Conservation (phyloP, 2,888 invertebrate species). For the Eupeodes luniger region DNA sequence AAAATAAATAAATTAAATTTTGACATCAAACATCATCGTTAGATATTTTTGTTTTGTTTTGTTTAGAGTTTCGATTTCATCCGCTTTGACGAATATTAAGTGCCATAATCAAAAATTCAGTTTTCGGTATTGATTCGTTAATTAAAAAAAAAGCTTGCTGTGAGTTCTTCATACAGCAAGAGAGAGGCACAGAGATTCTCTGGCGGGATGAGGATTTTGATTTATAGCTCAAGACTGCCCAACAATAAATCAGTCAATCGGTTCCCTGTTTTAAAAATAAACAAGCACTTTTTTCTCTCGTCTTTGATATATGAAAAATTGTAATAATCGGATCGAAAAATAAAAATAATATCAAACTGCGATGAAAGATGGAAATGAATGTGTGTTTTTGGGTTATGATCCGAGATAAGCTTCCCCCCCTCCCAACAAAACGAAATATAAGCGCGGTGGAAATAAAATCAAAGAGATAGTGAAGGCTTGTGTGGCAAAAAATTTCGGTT, state of each 20-base stretch:
- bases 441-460: background rate
- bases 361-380: constrained; percentile 50
- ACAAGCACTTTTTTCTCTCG: constrained; percentile 17
- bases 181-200: background rate
- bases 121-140: constrained; percentile 50
- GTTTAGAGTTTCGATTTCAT: constrained; percentile 12
- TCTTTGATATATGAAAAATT: constrained; percentile 2
- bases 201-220: constrained; percentile 42
- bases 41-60: background rate
- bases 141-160: constrained; percentile 57
- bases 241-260: constrained; percentile 72
- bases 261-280: constrained; percentile 42
- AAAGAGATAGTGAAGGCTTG: constrained; percentile 1
- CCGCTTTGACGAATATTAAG: constrained; percentile 23
- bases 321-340: constrained; percentile 47
- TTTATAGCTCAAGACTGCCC: constrained; percentile 64
- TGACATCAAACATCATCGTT: constrained; percentile 38
- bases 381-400: constrained; percentile 48
- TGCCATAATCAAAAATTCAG: constrained; percentile 34
- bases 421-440: background rate
- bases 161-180: background rate
- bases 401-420: constrained; percentile 21
- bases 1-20: constrained; percentile 31
- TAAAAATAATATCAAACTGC: constrained; percentile 38
- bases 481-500: constrained; percentile 9